Base-by-base conservation (phyloP, 35 echinoderm and acorn worm genomes). In the Apostichopus japonicus region DNA sequence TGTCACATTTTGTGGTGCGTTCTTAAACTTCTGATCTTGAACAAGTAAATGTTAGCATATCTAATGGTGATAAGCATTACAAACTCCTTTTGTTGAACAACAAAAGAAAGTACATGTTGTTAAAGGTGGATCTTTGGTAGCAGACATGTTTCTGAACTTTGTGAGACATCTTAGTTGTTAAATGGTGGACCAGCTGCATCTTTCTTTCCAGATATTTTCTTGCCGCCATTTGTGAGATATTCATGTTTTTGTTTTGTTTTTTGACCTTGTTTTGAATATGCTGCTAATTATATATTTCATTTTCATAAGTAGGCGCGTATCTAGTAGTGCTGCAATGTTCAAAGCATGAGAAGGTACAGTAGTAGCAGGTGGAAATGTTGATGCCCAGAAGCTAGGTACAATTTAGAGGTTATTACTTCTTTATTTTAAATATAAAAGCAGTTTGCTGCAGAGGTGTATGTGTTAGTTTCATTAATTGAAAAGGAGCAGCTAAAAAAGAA, bases 181-280 rank as follows among this genome's bases (percentile, higher is more conserved):
- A 61, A 15, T 75, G 71, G 63, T 67, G 63, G 63, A 67, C 63
- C 63, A 15, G 63, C 63, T 67, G 63, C 63, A 8, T 67, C 63
- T 67, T 67, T 44, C 33, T 44, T 44, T 67, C 63, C 63, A 67
- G 63, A 19, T 15, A 67, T 67, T n/a, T 19, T 75, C 71, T 75
- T 75, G 13, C 71, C 71, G 71, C 11, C 71, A 75, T 67, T 75
- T 75, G 71, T 75, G 71, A 75, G 71, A 75, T 75, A 75, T 75
- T 75, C 71, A 75, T 75, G 71, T 75, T 75, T 75, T 75, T 19
- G 71, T 75, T 75, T 75, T 23, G 71, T 75, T 61, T 75, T 19
- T 75, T 75, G 71, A 19, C 71, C 71, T 75, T 19, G 11, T 75
- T 75, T 75, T 19, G 21, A 75, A 75, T 7, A 19, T n/a, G 71